Base-by-base conservation (phyloP, 2,113 vertebrate species). In the Cephalopterus ornatus region DNA sequence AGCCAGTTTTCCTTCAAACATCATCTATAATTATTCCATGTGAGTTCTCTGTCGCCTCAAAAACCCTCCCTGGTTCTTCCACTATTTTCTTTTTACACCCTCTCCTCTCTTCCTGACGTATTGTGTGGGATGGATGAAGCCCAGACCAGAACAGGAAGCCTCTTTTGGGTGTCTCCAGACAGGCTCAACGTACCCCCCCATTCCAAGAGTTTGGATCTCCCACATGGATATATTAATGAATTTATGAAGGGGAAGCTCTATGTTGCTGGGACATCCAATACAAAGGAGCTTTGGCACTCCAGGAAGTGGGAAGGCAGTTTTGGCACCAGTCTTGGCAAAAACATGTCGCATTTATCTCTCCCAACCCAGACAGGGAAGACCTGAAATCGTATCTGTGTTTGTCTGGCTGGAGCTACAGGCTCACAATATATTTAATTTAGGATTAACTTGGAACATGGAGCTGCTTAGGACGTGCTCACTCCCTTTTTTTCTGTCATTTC, bases 71-170 rank as follows among this genome's bases (percentile, higher is more conserved):
- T 84, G 18, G 0, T 91, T 82, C 92, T 87, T 74, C 73, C 66
- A 21, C 19, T 42, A 17, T 49, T 74, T 76, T 68, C 79, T 93
- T 94, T 90, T 90, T n/a, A 71, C 42, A 46, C 83, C 37, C 58
- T 86, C 68, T 89, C 47, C 77, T 85, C 74, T 92, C 82, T 95
- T 75, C 74, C 82, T 55, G 87, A 55, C 8, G 0, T 11, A 62
- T n/a, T 96, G 88, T 95, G 72, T 91, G 89, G 66, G 41, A 91
- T 95, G 96, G 94, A 92, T 71, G 35, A 23, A 35, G 72, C 85
- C 94, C 96, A 95, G 92, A 92, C 68, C 92, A 84, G 91, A 70
- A 61, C 68, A 78, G 76, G 73, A 78, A 92, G 56, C 12, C 10
- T 86, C n/a, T 5, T 53, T 10, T n/a, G 30, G 8, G 0, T 5